These are phyloP conservation scores for Eubucco bourcierii DNA, from an alignment of 2,113 vertebrate species.

Conservation along the genomic window DNA sequence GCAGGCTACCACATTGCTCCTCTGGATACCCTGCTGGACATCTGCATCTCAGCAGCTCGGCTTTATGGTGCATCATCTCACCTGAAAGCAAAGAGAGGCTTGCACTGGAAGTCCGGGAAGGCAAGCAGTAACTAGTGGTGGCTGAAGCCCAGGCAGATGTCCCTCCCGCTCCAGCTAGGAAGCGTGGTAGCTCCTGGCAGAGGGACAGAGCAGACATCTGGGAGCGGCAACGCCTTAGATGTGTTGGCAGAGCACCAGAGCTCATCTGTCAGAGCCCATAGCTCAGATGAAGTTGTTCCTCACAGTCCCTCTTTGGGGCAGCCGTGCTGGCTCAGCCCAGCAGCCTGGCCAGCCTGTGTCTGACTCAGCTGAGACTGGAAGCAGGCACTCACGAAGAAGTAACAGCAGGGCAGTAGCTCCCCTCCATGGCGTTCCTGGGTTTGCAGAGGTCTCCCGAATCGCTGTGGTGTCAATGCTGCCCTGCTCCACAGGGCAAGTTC, in stretches of 20 bases:
- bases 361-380: accelerated
- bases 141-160: neutral
- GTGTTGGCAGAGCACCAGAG: neutral
- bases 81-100: neutral
- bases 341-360: accelerated
- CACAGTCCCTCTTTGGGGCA: neutral
- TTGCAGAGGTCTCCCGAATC: accelerated
- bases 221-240: accelerated
- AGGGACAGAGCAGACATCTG: neutral
- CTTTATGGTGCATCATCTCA: neutral
- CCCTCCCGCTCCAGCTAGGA: neutral
- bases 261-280: neutral
- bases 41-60: neutral
- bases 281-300: neutral
- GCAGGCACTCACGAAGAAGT: neutral
- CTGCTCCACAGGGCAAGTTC: neutral
- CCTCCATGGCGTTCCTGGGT: accelerated
- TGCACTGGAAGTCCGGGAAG: neutral
- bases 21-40: neutral
- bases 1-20: neutral
- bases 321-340: neutral
- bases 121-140: neutral
- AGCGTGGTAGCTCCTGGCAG: neutral
- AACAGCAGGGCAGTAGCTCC: too few species aligned
- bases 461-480: neutral